Evolutionary conservation across 2,888 invertebrate genomes (phyloP), one percentile per base, ranked within the genome.

Genomic region (Melanotus villosus): DNA sequence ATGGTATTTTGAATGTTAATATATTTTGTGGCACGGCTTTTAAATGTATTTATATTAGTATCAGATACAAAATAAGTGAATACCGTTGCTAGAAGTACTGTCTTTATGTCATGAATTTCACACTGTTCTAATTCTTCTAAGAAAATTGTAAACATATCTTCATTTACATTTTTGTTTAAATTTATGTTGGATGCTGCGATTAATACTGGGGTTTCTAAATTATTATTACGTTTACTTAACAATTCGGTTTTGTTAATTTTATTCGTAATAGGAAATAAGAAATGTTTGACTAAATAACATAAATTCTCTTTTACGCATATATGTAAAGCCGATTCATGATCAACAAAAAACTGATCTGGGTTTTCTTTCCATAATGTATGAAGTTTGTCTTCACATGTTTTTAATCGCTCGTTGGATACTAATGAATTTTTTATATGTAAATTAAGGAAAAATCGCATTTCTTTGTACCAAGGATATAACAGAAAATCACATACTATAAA

Each of bases 371-470:
- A 54, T n/a, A 65, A 18, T 43, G 52, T 7, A 16, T 12, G 0
- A 9, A 68, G 9, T 30, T 36, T 30, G 16, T 23, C 16, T 21
- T 23, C 34, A n/a, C 68, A 69, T 14, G 36, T 32, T 12, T 52
- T 18, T 18, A 65, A 43, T 7, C 34, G 23, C 10, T 50, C 50
- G 7, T 12, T 3, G 2, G 47, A 10, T 18, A 69, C 23, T 7
- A 2, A n/a, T 18, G 18, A 9, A 30, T 26, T 57, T 45, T 56
- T 21, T 3, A 70, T 9, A 21, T 62, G 32, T 9, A 14, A 57
- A 16, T 70, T 65, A 9, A 70, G 4, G 38, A 70, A 70, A 9
- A 47, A 57, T 56, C 70, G 57, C 7, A 65, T 36, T 47, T 57
- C 65, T 36, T 57, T 70, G 34, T 36, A 45, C 10, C 62, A 10